Percentiles rank a stretch among this genome's conserved stretches.
phyloP scores from a whole-genome alignment of 2,888 invertebrate genomes.

The Cerastis rubricosa region DNA sequence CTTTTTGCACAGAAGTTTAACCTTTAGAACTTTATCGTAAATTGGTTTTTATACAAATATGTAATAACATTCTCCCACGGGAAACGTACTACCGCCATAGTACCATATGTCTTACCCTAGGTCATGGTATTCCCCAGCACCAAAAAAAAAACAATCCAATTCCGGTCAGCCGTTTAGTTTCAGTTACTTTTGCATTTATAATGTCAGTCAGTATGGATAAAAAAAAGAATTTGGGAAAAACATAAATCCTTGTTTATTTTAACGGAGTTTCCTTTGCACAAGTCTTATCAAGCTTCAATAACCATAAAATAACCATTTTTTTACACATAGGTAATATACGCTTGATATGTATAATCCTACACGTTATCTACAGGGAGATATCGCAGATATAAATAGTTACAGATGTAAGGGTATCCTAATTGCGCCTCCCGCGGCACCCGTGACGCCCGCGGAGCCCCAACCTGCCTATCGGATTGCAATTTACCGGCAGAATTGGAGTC shows the following conservation, averaged over 20 bases:
- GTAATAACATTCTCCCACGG: too few species aligned
- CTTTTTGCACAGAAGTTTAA: background rate
- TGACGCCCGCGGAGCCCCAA: constrained; percentile 59
- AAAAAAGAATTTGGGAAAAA: background rate
- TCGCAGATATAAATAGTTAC: constrained; percentile 59
- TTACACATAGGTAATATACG: background rate
- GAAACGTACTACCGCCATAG: background rate
- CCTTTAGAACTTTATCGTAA: too few species aligned
- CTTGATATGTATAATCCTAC: background rate
- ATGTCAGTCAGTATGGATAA: background rate
- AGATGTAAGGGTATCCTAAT: constrained; percentile 67
- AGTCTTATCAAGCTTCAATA: constrained; percentile 9
- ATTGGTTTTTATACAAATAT: background rate
- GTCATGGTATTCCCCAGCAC: background rate
- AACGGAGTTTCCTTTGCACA: background rate
- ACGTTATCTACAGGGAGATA: constrained; percentile 14
- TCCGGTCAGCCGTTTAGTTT: background rate
- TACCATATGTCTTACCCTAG: background rate
- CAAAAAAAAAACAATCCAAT: background rate
- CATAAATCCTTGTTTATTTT: background rate
- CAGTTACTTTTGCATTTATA: background rate
- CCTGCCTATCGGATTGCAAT: constrained; percentile 87
- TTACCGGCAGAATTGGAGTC: constrained; percentile 80
- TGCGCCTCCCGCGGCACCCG: constrained; percentile 57
- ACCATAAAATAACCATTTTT: constrained; percentile 1